A percentile compares a stretch with the other conserved stretches of the same genome.
Evolutionary conservation across 2,888 invertebrate genomes (phyloP).

Genomic region (Cerceris ruficornis): DNA sequence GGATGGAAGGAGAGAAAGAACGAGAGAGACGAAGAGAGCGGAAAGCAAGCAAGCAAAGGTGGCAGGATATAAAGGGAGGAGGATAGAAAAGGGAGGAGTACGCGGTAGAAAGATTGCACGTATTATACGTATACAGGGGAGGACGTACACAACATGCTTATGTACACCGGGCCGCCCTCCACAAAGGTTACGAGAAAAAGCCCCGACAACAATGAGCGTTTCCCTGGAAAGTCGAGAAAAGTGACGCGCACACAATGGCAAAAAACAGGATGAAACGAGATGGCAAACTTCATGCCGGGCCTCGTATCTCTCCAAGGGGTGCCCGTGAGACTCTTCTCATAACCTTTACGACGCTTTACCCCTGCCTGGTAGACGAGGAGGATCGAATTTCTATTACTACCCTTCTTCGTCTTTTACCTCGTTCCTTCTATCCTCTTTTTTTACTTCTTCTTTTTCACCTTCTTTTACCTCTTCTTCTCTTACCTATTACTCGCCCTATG

Average conservation of each 20-base stretch:
- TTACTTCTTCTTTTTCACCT: not conserved
- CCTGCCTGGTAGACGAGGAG: not conserved
- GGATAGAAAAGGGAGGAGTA: conserved; percentile 31
- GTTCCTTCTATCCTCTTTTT: not conserved
- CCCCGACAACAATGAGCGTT: conserved; percentile 52
- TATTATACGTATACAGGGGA: conserved; percentile 35
- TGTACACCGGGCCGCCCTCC: conserved; percentile 22
- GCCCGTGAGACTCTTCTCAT: conserved; percentile 6
- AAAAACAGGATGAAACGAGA: conserved; percentile 38
- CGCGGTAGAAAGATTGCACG: conserved; percentile 49
- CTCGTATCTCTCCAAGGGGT: conserved; percentile 10
- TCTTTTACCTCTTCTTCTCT: no score
- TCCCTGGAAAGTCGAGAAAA: conserved; percentile 45
- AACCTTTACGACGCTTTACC: conserved; percentile 24
- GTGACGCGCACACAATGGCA: conserved; percentile 38
- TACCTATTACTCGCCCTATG: no score
- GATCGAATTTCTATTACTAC: conserved; percentile 21
- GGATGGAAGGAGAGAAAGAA: conserved; percentile 35
- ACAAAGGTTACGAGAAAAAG: conserved; percentile 39
- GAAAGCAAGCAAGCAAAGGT: conserved; percentile 15
- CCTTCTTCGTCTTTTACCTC: not conserved
- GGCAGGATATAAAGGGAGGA: conserved; percentile 40
- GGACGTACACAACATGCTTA: conserved; percentile 20
- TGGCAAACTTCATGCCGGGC: conserved; percentile 23
- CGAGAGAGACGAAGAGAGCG: conserved; percentile 6